Evolutionary conservation across 1,140 invertebrate genomes (phyloP).

Genomic region (Liolophura sinensis): DNA sequence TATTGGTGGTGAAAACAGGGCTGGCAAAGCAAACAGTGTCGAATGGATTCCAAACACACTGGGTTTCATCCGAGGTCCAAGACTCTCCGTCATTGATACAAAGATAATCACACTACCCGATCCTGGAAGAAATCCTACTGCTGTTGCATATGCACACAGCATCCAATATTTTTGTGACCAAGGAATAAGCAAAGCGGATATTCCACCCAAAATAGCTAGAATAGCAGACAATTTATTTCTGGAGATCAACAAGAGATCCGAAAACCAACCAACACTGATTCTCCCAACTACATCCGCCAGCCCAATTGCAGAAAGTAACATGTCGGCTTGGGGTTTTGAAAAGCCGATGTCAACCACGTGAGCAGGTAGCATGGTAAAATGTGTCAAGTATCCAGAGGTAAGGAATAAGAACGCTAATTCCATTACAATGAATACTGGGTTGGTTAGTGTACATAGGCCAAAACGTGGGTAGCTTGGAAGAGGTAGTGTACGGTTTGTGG

Average conservation of each 20-base stretch:
- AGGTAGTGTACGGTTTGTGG: too few species aligned
- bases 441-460: constrained; percentile 8
- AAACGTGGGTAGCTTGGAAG: too few species aligned
- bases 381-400: constrained; percentile 25
- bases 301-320: constrained; percentile 33
- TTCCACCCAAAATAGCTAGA: constrained; percentile 15
- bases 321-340: constrained; percentile 20
- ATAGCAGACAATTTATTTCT: constrained; percentile 13
- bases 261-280: constrained; percentile 35
- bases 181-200: constrained; percentile 13
- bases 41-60: constrained; percentile 21
- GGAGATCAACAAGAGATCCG: constrained; percentile 26
- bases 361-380: constrained; percentile 36
- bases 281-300: constrained; percentile 32
- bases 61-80: constrained; percentile 22
- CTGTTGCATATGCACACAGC: constrained; percentile 8
- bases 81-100: constrained; percentile 21
- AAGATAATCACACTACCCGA: constrained; percentile 21
- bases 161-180: constrained; percentile 11
- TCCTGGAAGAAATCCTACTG: constrained; percentile 24
- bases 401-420: constrained; percentile 18
- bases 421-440: constrained; percentile 30
- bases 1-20: too few species aligned
- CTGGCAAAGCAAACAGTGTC: too few species aligned
- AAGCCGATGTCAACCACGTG: constrained; percentile 15